These are phyloP conservation scores for Alligator mississippiensis DNA, from an alignment of 2,113 vertebrate genomes.

Conservation along the genomic window DNA sequence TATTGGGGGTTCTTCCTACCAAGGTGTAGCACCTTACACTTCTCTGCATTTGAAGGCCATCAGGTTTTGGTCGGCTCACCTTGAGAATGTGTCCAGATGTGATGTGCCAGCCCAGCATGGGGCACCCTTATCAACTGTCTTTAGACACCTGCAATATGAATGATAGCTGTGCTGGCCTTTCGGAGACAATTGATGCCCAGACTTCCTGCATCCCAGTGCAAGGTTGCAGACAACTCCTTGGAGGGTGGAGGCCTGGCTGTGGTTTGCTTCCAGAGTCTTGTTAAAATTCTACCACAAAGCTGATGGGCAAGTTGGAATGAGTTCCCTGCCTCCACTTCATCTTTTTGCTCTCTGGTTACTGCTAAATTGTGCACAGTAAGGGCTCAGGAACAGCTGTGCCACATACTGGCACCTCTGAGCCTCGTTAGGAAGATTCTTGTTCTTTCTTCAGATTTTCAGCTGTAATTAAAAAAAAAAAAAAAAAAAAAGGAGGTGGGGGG, in stretches of 20 bases:
- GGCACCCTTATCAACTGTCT: background rate
- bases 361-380: background rate
- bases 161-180: background rate
- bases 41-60: too few relatives aligned
- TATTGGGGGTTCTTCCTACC: too few relatives aligned
- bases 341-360: background rate
- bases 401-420: background rate
- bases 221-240: too few relatives aligned
- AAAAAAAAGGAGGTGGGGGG: too few relatives aligned
- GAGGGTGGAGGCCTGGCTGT: background rate
- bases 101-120: background rate
- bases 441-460: too few relatives aligned
- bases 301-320: background rate
- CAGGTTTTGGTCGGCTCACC: too few relatives aligned
- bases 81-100: too few relatives aligned
- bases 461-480: too few relatives aligned
- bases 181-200: background rate
- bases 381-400: background rate
- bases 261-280: background rate
- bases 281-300: background rate
- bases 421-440: background rate
- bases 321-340: background rate
- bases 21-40: too few relatives aligned
- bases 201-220: background rate
- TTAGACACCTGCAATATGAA: background rate